Conservation (phyloP, 2,113 vertebrate genomes). For the Atrichornis clamosus region DNA sequence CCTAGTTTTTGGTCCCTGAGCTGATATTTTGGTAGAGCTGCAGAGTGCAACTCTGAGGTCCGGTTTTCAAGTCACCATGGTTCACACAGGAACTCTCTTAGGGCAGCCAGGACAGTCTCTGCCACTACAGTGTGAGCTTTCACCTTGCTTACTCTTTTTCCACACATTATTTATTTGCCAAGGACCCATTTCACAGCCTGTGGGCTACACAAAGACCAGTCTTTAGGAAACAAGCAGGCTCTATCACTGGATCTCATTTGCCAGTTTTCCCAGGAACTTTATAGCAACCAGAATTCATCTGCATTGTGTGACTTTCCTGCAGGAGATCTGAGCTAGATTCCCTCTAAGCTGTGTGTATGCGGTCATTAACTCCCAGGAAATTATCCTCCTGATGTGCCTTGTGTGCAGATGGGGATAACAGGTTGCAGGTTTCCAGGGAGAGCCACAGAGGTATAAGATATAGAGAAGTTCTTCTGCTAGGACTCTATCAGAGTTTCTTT, state of each 20-base stretch:
- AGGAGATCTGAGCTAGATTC: neutral
- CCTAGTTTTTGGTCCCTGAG: neutral
- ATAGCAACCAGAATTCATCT: neutral
- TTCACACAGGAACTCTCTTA: neutral
- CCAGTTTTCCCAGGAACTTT: neutral
- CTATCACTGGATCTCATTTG: neutral
- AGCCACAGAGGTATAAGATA: neutral
- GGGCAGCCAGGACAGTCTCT: neutral
- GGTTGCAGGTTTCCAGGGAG: neutral
- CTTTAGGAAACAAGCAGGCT: neutral
- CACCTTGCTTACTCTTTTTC: neutral
- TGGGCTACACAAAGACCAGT: neutral
- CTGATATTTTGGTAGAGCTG: neutral
- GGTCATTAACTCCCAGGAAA: neutral
- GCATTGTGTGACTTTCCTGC: neutral
- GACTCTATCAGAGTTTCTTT: neutral
- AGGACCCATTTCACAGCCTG: neutral
- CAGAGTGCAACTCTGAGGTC: neutral
- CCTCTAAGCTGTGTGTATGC: neutral
- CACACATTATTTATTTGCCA: neutral
- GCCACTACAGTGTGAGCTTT: neutral
- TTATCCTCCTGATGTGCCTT: neutral
- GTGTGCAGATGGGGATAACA: neutral
- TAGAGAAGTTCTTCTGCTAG: neutral
- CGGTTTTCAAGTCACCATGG: neutral